A percentile compares a stretch with the other conserved stretches of the same genome.
Evolutionary conservation across 2,797 vertebrate species (phyloP).

Genomic region (Melanotaenia nigrans): DNA sequence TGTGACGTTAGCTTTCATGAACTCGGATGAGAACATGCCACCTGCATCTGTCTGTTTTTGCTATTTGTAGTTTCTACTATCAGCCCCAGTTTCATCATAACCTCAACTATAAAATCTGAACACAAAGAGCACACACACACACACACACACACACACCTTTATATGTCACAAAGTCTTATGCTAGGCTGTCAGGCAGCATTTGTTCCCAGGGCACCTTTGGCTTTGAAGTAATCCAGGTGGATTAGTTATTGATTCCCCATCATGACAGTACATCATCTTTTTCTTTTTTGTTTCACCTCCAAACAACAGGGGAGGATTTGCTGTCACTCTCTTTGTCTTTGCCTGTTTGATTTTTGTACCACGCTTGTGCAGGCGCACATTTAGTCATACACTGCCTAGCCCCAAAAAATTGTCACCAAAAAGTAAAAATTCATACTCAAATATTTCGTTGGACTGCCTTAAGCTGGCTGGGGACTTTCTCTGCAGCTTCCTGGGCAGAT

Average conservation of each 20-base stretch:
- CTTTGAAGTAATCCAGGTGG: conserved; percentile 66
- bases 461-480: too few species aligned
- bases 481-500: too few species aligned
- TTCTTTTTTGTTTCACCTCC: conserved; percentile 53
- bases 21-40: background rate
- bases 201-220: conserved; percentile 46
- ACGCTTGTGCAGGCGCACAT: background rate
- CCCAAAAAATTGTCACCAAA: too few species aligned
- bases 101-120: conserved; percentile 7
- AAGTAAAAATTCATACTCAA: too few species aligned
- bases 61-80: conserved; percentile 7
- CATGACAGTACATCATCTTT: conserved; percentile 62
- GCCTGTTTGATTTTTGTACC: background rate
- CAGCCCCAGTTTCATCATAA: conserved; percentile 8
- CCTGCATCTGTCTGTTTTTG: background rate
- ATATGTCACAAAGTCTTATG: conserved; percentile 23
- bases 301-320: conserved; percentile 42
- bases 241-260: conserved; percentile 70
- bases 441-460: too few species aligned
- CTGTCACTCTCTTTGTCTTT: conserved; percentile 20
- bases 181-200: conserved; percentile 35
- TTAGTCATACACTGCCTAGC: background rate
- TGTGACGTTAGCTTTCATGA: background rate
- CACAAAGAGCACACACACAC: conserved; percentile 7
- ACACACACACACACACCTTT: conserved; percentile 1